These are phyloP conservation scores for Asteroscopus sphinx DNA, from an alignment of 2,888 invertebrate genomes.

Conservation along the genomic window DNA sequence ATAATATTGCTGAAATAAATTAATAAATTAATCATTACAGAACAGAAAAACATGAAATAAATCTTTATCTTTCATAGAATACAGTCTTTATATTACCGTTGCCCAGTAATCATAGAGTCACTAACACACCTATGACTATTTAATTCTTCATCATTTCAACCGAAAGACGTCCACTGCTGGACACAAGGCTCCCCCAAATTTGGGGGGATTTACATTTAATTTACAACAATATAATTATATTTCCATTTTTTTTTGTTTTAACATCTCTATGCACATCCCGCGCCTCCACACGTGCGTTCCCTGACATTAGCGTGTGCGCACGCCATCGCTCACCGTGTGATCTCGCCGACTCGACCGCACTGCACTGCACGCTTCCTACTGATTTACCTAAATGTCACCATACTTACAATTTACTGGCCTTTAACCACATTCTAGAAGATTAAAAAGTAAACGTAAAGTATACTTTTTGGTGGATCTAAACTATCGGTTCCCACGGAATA, in stretches of 20 bases:
- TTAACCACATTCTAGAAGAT: constrained; percentile 23
- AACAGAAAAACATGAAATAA: too few species aligned
- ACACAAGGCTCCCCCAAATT: too few species aligned
- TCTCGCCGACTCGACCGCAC: constrained; percentile 63
- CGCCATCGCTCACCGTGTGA: constrained; percentile 80
- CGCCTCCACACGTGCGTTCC: constrained; percentile 70
- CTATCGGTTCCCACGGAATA: constrained; percentile 27
- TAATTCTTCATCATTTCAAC: too few species aligned
- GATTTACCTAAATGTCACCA: constrained; percentile 50
- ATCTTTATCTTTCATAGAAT: too few species aligned
- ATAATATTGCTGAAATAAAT: too few species aligned
- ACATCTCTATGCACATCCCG: constrained; percentile 64
- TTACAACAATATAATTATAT: too few species aligned
- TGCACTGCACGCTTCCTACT: constrained; percentile 39
- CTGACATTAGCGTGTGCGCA: constrained; percentile 85
- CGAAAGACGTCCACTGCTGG: too few species aligned
- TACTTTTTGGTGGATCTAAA: background rate
- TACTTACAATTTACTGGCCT: constrained; percentile 35
- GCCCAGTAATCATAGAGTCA: too few species aligned
- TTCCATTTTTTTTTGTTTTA: constrained; percentile 34
- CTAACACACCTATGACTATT: too few species aligned
- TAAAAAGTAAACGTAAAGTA: constrained; percentile 3
- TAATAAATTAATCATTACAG: too few species aligned
- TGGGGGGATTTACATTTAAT: too few species aligned
- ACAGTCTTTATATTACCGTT: too few species aligned